Percentiles rank a stretch among this genome's conserved stretches.
These are phyloP conservation scores for Endomychus coccineus DNA, from an alignment of 2,888 invertebrate genomes.

Conservation along the genomic window DNA sequence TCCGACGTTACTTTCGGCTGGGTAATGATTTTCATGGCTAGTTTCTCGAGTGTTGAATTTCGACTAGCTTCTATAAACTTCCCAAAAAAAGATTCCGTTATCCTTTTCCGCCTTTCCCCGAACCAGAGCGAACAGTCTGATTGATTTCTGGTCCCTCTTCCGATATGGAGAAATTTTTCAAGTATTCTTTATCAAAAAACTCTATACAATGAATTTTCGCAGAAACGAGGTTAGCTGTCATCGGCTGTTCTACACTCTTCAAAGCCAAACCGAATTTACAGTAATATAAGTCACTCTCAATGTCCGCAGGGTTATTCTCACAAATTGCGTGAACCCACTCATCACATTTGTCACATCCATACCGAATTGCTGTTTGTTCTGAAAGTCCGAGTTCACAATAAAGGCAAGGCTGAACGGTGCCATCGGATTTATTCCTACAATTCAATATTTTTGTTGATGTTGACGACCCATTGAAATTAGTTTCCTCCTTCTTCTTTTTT, in stretches of 20 bases:
- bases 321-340: background rate
- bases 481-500: background rate
- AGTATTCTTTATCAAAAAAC: background rate
- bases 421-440: too few relatives aligned
- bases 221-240: too few relatives aligned
- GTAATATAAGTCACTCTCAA: background rate
- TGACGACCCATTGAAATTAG: background rate
- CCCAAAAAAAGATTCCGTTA: conserved; percentile 32
- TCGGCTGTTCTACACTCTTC: too few relatives aligned
- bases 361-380: background rate
- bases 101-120: conserved; percentile 26
- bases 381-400: background rate
- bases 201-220: background rate
- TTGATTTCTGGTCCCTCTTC: conserved; percentile 21
- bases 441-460: background rate
- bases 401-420: background rate
- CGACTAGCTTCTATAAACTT: conserved; percentile 15
- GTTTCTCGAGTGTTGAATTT: conserved; percentile 9
- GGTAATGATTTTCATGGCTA: conserved; percentile 10
- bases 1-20: background rate
- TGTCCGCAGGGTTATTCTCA: background rate
- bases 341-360: background rate
- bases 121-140: conserved; percentile 24
- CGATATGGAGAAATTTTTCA: conserved; percentile 5
- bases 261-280: background rate